phyloP scores from a whole-genome alignment of 2,797 vertebrate species.

The Falco naumanni region DNA sequence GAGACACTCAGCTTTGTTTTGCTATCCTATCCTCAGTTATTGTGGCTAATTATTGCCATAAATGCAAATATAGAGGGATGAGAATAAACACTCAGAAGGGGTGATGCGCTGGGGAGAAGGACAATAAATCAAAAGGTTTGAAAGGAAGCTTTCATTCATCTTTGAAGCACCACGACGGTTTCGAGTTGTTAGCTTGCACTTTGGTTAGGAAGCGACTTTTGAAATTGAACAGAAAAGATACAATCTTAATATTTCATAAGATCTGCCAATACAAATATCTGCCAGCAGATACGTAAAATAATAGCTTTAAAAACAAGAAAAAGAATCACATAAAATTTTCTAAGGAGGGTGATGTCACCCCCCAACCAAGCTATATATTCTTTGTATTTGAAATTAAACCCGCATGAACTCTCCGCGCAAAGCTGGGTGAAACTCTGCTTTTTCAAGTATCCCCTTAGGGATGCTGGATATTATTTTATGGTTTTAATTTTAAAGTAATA shows the following conservation, averaged over 20 bases:
- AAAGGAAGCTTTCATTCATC: not conserved
- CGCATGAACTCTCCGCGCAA: not conserved
- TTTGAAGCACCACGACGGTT: not conserved
- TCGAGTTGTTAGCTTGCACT: not conserved
- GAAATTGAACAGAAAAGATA: constrained; percentile 23
- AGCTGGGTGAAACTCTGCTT: constrained; percentile 40
- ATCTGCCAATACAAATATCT: constrained; percentile 64
- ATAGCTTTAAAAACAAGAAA: constrained; percentile 51
- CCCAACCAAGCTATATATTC: not conserved
- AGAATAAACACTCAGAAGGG: not conserved
- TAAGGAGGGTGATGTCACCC: constrained; percentile 61
- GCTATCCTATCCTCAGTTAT: not conserved
- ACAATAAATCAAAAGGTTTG: not conserved
- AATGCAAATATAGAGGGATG: not conserved
- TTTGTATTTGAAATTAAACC: constrained; percentile 66
- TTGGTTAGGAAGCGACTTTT: constrained; percentile 20
- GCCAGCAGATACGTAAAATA: constrained; percentile 49
- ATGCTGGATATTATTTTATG: constrained; percentile 45
- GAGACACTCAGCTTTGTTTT: not conserved
- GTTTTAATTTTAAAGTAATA: constrained; percentile 68
- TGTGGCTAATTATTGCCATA: not conserved
- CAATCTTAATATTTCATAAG: not conserved
- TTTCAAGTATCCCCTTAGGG: constrained; percentile 1
- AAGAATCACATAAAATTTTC: not conserved
- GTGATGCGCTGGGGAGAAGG: not conserved